phyloP scores from a whole-genome alignment of 2,797 vertebrate species.

The Varecia variegata region DNA sequence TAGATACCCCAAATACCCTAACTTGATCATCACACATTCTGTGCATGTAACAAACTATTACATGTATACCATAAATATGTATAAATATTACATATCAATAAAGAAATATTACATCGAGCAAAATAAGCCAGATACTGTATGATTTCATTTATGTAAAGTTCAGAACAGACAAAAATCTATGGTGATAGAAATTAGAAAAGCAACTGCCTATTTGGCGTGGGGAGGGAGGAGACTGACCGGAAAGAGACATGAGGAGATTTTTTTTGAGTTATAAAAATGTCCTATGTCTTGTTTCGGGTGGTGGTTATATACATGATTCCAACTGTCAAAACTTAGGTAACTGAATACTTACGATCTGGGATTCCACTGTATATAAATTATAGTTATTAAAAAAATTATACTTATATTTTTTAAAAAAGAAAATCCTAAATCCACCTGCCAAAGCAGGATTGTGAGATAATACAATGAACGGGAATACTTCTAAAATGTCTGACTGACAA shows the following conservation, averaged over 20 bases:
- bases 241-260: neutral
- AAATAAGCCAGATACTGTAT: neutral
- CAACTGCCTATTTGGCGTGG: neutral
- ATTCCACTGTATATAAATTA: neutral
- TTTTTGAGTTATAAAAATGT: neutral
- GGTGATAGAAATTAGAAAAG: neutral
- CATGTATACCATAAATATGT: neutral
- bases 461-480: neutral
- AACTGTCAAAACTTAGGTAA: neutral
- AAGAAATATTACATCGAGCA: neutral
- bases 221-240: neutral
- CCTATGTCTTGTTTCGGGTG: neutral
- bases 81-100: neutral
- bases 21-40: neutral
- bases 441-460: neutral
- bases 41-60: neutral
- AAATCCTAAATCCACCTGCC: neutral
- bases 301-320: neutral
- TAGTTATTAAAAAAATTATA: too few relatives aligned
- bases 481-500: neutral
- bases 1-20: neutral
- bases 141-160: neutral
- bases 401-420: neutral
- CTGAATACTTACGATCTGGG: neutral
- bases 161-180: neutral